Base-by-base conservation (phyloP, 2,797 vertebrate genomes). In the Leptoclinus maculatus region DNA sequence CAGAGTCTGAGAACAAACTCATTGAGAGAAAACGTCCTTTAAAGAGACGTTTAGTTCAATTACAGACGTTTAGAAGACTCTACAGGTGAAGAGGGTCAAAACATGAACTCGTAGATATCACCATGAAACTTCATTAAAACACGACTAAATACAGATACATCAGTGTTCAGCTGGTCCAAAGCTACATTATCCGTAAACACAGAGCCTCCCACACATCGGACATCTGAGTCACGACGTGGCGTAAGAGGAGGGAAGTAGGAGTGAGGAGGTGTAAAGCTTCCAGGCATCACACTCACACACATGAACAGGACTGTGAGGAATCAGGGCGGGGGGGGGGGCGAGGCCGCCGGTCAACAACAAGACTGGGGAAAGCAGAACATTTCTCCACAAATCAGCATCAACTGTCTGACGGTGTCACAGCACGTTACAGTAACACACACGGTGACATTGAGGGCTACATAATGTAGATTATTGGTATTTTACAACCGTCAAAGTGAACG, bases 211-310 rank as follows among this genome's bases (percentile, higher is more conserved):
- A 17, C 72, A 17, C 38, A 14, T 4, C 38, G 32, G 16, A 4
- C 10, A 34, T 41, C 14, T 16, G 41, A 43, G 11, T 41, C 39
- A 41, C 62, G 5, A 19, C 1, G 3, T 59, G 60, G 12, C 0
- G 34, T 34, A 60, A 67, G 10, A 4, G 27, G 29, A 16, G 13
- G 14, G 45, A 47, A 51, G 45, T 41, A 56, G 51, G 19, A 34
- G 32, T 14, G 38, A 2, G 27, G 23, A 58, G 72, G 79, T 54
- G 79, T 36, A 0, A 9, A 21, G 25, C 64, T 86, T 76, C 73
- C 76, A 73, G 17, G 14, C 11, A 71, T 70, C n/a, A 62, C 62
- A 71, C 43, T 67, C 39, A 43, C 27, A n/a, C 14, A 45, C 2
- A 0, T 66, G 54, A 71, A 25, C 0, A 45, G 13, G 14, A 38